Evolutionary conservation across 1,140 invertebrate genomes (phyloP), one percentile per base, ranked within the genome.

Genomic region (Caenorhabditis latens): DNA sequence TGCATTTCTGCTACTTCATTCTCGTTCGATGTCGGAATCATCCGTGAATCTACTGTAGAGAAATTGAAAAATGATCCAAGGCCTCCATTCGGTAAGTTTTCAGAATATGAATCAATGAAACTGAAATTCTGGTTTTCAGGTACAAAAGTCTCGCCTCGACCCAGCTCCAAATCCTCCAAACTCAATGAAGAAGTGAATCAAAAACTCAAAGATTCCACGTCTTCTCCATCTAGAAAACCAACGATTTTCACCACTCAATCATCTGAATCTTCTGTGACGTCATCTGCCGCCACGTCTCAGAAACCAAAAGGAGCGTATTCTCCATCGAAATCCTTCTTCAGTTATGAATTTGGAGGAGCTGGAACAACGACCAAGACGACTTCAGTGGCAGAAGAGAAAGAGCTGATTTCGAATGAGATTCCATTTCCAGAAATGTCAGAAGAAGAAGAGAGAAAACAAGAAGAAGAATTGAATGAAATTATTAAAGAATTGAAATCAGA

Each of bases 61-160:
- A 85, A 85, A 42, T 46, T 85, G 50, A 85, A 79, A 58, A n/a
- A 16, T 13, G 67, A 85, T 6, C 84, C 84, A 42, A 53, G 63
- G 24, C 84, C 84, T 55, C 63, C 58, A 40, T 63, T 85, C 21
- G 84, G 84, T 75, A 40, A 50, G 24, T 63, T 21, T 83, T 57
- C 19, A 32, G 21, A 14, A 1, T 32, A 11, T 40, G 61, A 24
- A 16, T 24, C n/a, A 32, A 63, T 63, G 6, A n/a, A 7, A 63
- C 21, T n/a, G 57, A 14, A 14, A 9, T 63, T 32, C 11, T 8
- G 9, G 14, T 32, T 63, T 63, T 79, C 9, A 79, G 71, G 71
- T 5, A 79, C 71, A 2, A 79, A 79, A 79, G 71, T 79, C 3
- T 79, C 71, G 8, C 46, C 71, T 50, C 71, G 71, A 46, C 71